A percentile compares a stretch with the other conserved stretches of the same genome.
phyloP scores from a whole-genome alignment of 2,113 vertebrate species.

The Scortum barcoo region DNA sequence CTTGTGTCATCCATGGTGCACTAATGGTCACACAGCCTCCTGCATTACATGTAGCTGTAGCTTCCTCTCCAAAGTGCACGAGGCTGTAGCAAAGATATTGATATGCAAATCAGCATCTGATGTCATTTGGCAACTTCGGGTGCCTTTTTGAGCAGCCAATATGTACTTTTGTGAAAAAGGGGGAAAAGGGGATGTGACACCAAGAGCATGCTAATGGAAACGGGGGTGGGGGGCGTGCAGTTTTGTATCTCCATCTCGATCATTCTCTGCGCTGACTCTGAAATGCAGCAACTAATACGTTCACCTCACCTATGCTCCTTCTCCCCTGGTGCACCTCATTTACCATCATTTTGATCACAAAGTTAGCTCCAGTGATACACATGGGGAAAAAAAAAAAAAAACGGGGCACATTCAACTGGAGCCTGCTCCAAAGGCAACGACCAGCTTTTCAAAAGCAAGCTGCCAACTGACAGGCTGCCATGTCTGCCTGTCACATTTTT shows the following conservation, averaged over 20 bases:
- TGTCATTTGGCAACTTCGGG: constrained; percentile 45
- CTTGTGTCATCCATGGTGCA: neutral
- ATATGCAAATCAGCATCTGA: constrained; percentile 46
- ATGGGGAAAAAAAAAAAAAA: no score
- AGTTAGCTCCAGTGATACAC: constrained; percentile 26
- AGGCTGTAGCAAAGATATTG: constrained; percentile 30
- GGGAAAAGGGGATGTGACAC: constrained; percentile 23
- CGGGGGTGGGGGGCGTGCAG: constrained; percentile 10
- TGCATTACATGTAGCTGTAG: neutral
- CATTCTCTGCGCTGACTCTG: constrained; percentile 33
- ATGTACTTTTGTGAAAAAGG: constrained; percentile 25
- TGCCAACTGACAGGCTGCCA: constrained; percentile 49
- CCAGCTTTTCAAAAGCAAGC: constrained; percentile 55
- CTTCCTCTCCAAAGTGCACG: constrained; percentile 11
- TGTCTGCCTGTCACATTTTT: constrained; percentile 21
- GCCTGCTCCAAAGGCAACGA: constrained; percentile 42
- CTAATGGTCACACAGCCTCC: neutral
- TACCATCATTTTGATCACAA: constrained; percentile 60
- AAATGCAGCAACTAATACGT: constrained; percentile 53
- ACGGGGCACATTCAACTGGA: constrained; percentile 17
- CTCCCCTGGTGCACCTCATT: constrained; percentile 56
- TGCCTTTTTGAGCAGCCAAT: constrained; percentile 1
- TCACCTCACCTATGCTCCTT: constrained; percentile 49
- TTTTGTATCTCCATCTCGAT: constrained; percentile 39
- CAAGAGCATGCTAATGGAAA: constrained; percentile 54